Evolutionary conservation across 2,113 vertebrate species (phyloP).

Genomic region (Periophthalmodon schlosseri): DNA sequence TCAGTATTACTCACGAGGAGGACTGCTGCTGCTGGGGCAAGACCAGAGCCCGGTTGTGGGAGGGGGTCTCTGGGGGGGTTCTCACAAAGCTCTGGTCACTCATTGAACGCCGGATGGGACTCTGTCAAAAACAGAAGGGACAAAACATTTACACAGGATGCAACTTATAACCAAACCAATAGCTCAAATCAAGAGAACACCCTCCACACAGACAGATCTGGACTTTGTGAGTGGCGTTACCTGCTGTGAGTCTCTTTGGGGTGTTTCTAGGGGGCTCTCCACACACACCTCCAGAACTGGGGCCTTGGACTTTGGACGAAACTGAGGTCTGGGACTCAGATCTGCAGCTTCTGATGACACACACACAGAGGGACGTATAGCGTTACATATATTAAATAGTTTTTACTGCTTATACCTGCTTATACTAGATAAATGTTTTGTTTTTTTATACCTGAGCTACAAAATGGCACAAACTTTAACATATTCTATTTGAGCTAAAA

Average conservation of each 20-base stretch:
- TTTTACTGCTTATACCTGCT: too few species aligned
- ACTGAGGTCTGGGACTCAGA: slow-evolving; percentile 60
- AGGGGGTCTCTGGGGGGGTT: slow-evolving; percentile 54
- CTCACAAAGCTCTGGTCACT: slow-evolving; percentile 67
- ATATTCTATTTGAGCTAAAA: too few species aligned
- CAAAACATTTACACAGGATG: neutral
- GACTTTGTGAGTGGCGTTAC: slow-evolving; percentile 5
- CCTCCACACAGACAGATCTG: neutral
- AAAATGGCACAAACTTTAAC: too few species aligned
- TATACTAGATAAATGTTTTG: too few species aligned
- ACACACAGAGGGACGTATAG: neutral
- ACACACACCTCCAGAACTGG: slow-evolving; percentile 32
- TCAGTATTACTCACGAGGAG: slow-evolving; percentile 51
- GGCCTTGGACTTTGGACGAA: slow-evolving; percentile 33
- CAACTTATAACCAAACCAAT: neutral
- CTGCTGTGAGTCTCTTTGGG: slow-evolving; percentile 33
- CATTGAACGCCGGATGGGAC: slow-evolving; percentile 67
- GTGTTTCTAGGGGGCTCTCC: slow-evolving; percentile 24
- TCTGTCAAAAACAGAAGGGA: slow-evolving; percentile 31
- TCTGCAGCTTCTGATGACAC: slow-evolving; percentile 60
- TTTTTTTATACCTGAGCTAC: too few species aligned
- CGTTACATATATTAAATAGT: neutral
- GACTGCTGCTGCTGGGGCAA: slow-evolving; percentile 12
- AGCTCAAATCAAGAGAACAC: too few species aligned
- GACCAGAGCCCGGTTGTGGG: slow-evolving; percentile 20